Base-by-base conservation (phyloP, 2,797 vertebrate species). In the Chrosomus eos region DNA sequence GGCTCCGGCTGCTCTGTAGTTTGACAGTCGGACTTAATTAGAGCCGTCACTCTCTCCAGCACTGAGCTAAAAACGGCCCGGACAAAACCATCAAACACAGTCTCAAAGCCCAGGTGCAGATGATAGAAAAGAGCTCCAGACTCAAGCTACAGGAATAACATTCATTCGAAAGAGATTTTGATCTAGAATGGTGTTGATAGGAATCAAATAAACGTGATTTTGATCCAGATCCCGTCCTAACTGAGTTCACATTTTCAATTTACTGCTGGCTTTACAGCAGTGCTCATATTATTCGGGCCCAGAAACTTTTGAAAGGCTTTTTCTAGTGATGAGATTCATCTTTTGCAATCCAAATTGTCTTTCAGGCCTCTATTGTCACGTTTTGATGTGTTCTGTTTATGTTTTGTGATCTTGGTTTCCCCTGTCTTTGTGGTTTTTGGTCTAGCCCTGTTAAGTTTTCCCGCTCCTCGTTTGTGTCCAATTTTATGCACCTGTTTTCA, bases 11-110 rank as follows among this genome's bases (percentile, higher is more conserved):
- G 40, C 36, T 43, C n/a, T 78, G 36, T 62, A 43, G 55, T 78
- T 33, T 66, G 80, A 71, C 33, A 58, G 45, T 9, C 23, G 19
- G 79, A 55, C 62, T 45, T 66, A 48, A 80, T 80, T 66, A 80
- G 77, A 48, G 38, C 28, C 11, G 19, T 80, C 77, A 21, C 28
- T 66, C 77, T 48, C 40, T 18, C 67, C 60, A 31, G 77, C 77
- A n/a, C 62, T 53, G 18, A 67, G 67, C 33, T 71, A 40, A 58
- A 71, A 81, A 71, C 0, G 5, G 8, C 16, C 3, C 5, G 26
- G 16, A 71, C 40, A 10, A 80, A 51, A 80, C 28, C 10, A 51
- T 51, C 5, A 48, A 3, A 66, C 43, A 21, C 11, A 7, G 5
- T n/a, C 28, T 23, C 16, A 8, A 80, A 68, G 62, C 11, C 10